Percentiles rank a stretch among this genome's conserved stretches.
These are phyloP conservation scores for Mus pahari DNA, from an alignment of 2,113 vertebrate genomes.

Conservation along the genomic window DNA sequence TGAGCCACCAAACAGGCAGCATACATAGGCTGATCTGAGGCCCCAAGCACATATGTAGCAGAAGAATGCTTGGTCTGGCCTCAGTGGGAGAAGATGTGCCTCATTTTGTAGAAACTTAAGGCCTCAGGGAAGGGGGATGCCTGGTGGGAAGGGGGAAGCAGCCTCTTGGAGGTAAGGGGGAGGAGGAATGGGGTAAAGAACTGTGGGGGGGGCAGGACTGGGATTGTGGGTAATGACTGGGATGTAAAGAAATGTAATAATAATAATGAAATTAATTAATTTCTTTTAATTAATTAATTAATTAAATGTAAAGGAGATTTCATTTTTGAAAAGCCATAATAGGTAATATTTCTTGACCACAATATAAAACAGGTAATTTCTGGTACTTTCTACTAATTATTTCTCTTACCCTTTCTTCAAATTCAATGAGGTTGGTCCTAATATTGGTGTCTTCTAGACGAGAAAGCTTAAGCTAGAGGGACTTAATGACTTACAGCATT, in stretches of 20 bases:
- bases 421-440: neutral
- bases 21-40: neutral
- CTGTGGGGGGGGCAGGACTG: too few species aligned
- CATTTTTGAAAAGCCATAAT: neutral
- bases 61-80: neutral
- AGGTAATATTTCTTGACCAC: slow-evolving; percentile 47
- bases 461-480: neutral
- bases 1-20: neutral
- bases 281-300: neutral
- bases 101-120: neutral
- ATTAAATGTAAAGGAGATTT: neutral
- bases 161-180: neutral
- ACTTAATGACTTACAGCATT: neutral
- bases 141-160: neutral
- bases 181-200: neutral
- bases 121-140: neutral
- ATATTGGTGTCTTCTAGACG: neutral
- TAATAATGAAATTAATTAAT: neutral
- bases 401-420: slow-evolving; percentile 37
- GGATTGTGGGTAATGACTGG: neutral
- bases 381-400: slow-evolving; percentile 5
- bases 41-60: neutral
- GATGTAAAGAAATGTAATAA: neutral
- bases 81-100: neutral
- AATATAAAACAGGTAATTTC: neutral